Base-by-base conservation (phyloP, 2,113 vertebrate genomes). In the Beaufortia kweichowensis region DNA sequence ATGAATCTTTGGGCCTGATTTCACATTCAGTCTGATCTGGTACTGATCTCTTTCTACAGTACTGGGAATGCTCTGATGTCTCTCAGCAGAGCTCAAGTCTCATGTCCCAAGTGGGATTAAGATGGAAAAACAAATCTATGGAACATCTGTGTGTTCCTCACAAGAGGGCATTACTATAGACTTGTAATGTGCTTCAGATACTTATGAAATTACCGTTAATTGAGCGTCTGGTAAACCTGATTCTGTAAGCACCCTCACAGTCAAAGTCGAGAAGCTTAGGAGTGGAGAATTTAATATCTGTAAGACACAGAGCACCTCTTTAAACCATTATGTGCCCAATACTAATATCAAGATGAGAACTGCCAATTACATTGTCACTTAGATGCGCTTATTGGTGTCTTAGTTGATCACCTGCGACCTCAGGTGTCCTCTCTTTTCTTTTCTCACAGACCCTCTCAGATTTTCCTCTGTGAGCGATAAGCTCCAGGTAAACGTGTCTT, bases 121-220 rank as follows among this genome's bases (percentile, higher is more conserved):
- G 21, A 71, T 60, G 65, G 41, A 31, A 63, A 61, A 59, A 62
- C 21, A 68, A 81, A 72, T 81, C 70, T 43, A 61, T 56, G 21
- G 59, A 90, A 87, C 90, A 90, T 90, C 87, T 91, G 90, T 87
- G 85, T 90, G 77, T 86, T 88, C 86, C 82, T 88, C 86, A 81
- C 84, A 84, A 85, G 83, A 87, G 83, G 79, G 84, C 85, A 89
- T 86, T 86, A 82, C 83, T 86, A 87, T 85, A 89, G 89, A 90
- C 87, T 83, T 85, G n/a, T 41, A 83, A 86, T 90, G 86, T 91
- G 88, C 89, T 92, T 91, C 91, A 91, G 88, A 91, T 89, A 89
- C 82, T 88, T 80, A 85, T 85, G 85, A 86, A 90, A 91, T 90
- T 91, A 90, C 88, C 87, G 86, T 87, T 91, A 92, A 91, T 89